These are phyloP conservation scores for Casuarius casuarius DNA, from an alignment of 2,113 vertebrate genomes.

Conservation along the genomic window DNA sequence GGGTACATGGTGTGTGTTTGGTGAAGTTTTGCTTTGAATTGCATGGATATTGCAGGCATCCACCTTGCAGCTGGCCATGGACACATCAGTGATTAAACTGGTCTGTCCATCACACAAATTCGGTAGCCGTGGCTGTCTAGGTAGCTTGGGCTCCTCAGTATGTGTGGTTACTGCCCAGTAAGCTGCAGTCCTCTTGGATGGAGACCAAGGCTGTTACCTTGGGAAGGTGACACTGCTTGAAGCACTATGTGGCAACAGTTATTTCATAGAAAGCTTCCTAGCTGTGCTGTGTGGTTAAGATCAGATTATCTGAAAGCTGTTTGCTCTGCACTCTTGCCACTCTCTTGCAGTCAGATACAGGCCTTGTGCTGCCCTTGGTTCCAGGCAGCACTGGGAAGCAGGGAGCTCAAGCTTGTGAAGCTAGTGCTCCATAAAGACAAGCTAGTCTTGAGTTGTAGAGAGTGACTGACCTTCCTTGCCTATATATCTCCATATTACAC, in stretches of 20 bases:
- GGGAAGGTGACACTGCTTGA: background rate
- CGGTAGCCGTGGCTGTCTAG: background rate
- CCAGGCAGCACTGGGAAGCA: background rate
- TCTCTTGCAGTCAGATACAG: background rate
- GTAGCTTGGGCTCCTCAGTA: background rate
- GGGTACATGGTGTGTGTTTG: background rate
- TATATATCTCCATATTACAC: background rate
- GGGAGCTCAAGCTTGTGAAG: fast-evolving
- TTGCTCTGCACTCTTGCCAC: background rate
- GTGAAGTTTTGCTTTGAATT: background rate
- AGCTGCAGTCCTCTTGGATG: background rate
- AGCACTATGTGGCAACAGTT: background rate
- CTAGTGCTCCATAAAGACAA: background rate
- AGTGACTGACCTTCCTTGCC: background rate
- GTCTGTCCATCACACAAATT: fast-evolving
- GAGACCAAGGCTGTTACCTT: background rate
- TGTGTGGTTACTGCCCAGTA: background rate
- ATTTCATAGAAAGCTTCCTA: background rate
- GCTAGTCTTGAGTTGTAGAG: background rate
- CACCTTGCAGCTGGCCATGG: background rate
- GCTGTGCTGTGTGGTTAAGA: background rate
- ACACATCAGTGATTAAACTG: background rate
- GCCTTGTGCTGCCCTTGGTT: background rate
- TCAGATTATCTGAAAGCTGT: background rate
- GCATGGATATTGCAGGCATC: fast-evolving